These are phyloP conservation scores for Deilephila elpenor DNA, from an alignment of 2,888 invertebrate species.

Conservation along the genomic window DNA sequence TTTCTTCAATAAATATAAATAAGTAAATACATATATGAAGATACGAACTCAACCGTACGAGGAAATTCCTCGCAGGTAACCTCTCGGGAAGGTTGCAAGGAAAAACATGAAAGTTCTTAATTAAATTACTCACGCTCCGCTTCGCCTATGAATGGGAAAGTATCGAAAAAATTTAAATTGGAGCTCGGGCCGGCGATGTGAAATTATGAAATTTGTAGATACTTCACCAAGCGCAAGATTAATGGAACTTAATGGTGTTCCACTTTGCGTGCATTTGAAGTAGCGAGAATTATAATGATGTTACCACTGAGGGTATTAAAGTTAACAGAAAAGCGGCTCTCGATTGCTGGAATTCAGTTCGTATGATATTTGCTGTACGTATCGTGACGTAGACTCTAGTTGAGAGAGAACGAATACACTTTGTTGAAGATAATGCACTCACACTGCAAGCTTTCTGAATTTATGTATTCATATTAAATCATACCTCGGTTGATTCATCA, in stretches of 20 bases:
- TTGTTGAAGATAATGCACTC: no score
- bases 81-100: not conserved
- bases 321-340: not conserved
- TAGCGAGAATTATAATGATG: not conserved
- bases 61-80: slow-evolving; percentile 15
- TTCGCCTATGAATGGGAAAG: slow-evolving; percentile 34
- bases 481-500: no score
- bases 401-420: no score
- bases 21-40: not conserved
- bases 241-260: not conserved
- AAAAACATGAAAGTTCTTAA: slow-evolving; percentile 64
- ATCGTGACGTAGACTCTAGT: no score
- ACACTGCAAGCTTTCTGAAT: no score
- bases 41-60: not conserved
- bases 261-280: not conserved
- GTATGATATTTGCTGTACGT: no score
- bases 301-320: not conserved
- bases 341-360: not conserved
- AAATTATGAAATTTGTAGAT: slow-evolving; percentile 28
- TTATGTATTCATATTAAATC: no score
- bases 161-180: slow-evolving; percentile 50
- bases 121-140: slow-evolving; percentile 54
- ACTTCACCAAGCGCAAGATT: slow-evolving; percentile 1
- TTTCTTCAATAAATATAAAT: not conserved
- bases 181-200: slow-evolving; percentile 34